A percentile compares a stretch with the other conserved stretches of the same genome.
These are phyloP conservation scores for Hirudo medicinalis DNA, from an alignment of 1,140 invertebrate species.

Conservation along the genomic window DNA sequence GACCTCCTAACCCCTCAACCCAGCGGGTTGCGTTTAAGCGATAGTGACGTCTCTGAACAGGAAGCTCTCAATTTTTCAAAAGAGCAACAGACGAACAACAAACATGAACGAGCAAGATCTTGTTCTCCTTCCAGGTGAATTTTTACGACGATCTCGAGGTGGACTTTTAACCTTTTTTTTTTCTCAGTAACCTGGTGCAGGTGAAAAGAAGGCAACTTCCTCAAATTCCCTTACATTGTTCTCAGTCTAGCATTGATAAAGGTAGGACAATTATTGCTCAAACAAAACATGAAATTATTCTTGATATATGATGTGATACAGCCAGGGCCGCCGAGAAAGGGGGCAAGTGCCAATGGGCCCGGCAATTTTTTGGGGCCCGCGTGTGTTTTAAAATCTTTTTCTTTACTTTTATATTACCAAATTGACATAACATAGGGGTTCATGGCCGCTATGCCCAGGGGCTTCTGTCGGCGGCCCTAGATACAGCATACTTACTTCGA, in stretches of 20 bases:
- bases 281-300: too few relatives aligned
- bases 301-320: too few relatives aligned
- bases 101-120: conserved; percentile 11
- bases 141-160: neutral
- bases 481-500: too few relatives aligned
- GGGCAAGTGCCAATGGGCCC: too few relatives aligned
- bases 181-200: neutral
- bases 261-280: neutral
- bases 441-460: too few relatives aligned
- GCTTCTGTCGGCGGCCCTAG: too few relatives aligned
- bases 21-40: conserved; percentile 68
- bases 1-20: conserved; percentile 84
- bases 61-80: conserved; percentile 54
- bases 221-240: conserved; percentile 56
- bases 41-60: conserved; percentile 69
- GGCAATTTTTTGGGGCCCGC: too few relatives aligned
- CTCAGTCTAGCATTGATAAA: conserved; percentile 33
- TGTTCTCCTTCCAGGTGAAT: conserved; percentile 17
- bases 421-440: too few relatives aligned
- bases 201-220: conserved; percentile 84
- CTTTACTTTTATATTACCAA: too few relatives aligned
- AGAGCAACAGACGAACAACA: conserved; percentile 26
- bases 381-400: too few relatives aligned
- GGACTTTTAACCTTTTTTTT: neutral
- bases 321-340: too few relatives aligned